Conservation (phyloP, 2,797 vertebrate genomes). For the Rhyacichthys aspro region DNA sequence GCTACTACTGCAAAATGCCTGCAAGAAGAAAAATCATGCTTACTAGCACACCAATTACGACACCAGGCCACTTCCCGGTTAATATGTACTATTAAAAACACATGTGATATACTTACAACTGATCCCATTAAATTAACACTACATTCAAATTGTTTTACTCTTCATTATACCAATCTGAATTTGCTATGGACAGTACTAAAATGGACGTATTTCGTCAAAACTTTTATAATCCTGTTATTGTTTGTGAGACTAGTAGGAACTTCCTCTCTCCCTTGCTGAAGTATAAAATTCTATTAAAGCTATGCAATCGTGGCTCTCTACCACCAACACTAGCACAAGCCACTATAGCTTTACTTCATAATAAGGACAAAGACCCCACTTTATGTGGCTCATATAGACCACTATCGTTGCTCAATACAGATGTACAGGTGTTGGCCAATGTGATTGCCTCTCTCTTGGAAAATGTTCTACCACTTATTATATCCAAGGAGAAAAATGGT, state of each 20-base stretch:
- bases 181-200: not conserved
- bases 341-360: not conserved
- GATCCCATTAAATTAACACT: conserved; percentile 14
- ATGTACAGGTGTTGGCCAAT: conserved; percentile 11
- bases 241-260: not conserved
- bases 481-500: conserved; percentile 16
- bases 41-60: conserved; percentile 15
- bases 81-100: conserved; percentile 14
- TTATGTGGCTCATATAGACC: conserved; percentile 2
- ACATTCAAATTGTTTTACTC: conserved; percentile 12
- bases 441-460: conserved; percentile 2
- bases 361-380: conserved; percentile 8
- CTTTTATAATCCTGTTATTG: not conserved
- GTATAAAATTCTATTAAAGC: not conserved
- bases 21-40: too few relatives aligned
- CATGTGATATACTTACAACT: not conserved
- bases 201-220: conserved; percentile 1
- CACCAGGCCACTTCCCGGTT: not conserved
- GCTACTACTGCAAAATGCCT: too few relatives aligned
- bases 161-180: conserved; percentile 15
- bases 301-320: not conserved
- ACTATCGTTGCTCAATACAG: not conserved
- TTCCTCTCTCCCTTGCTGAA: conserved; percentile 1
- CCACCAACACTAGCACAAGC: conserved; percentile 1
- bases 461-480: conserved; percentile 1